Conservation (phyloP, 2,797 vertebrate species). For the Scolopax bukidnonensis region DNA sequence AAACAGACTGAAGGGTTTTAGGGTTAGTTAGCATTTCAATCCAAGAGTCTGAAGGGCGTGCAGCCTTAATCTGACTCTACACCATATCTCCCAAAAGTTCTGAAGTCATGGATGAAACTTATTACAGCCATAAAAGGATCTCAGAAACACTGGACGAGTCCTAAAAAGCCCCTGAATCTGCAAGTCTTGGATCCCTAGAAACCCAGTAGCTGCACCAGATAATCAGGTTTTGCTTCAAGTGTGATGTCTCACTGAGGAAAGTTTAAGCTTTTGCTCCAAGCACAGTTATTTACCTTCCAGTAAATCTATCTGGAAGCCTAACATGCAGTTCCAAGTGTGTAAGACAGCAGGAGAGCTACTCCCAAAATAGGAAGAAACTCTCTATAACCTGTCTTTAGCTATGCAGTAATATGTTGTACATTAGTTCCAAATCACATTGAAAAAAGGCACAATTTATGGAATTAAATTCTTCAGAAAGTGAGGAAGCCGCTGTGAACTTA, state of each 20-base stretch:
- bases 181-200: background rate
- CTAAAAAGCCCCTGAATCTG: background rate
- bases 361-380: background rate
- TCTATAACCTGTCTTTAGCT: background rate
- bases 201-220: background rate
- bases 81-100: background rate
- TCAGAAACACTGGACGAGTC: background rate
- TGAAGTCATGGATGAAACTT: background rate
- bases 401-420: background rate
- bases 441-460: background rate
- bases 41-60: background rate
- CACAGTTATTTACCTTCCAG: background rate
- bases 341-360: background rate
- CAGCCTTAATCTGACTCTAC: background rate
- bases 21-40: background rate
- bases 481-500: background rate
- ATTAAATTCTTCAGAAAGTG: background rate
- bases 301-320: background rate
- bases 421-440: background rate
- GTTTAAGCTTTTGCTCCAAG: background rate
- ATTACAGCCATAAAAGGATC: background rate
- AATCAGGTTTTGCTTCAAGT: background rate
- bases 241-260: background rate
- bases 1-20: background rate
- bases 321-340: background rate